Evolutionary conservation across 2,113 vertebrate species (phyloP), one percentile per base, ranked within the genome.

Genomic region (Marcusenius ussheri): DNA sequence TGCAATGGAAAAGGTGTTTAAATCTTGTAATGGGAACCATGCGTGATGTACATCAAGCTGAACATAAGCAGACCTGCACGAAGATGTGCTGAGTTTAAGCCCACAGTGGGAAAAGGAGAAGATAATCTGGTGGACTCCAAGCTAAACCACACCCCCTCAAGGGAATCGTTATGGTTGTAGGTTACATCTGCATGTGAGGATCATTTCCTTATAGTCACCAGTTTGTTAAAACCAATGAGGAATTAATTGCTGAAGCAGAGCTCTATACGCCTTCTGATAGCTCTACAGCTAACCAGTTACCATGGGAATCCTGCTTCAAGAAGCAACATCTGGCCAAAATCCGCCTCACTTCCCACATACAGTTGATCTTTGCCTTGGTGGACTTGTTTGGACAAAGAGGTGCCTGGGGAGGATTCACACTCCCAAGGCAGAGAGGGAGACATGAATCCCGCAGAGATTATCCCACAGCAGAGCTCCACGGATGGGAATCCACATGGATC

Each of bases 271-370:
- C 9, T 84, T 46, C 39, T 47, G 83, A 47, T 21, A 46, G 45
- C 45, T 45, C 15, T 84, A 47, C 45, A 24, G 42, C 19, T 47
- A 84, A 45, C 39, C 24, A 47, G 83, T 45, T 24, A 84, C 83
- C 83, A 84, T 24, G 42, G 19, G 80, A 45, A 84, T 45, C 39
- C 19, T 46, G 83, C 39, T 84, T 19, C 83, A 84, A 47, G 83
- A 84, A 84, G 45, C 35, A 80, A 42, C 74, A 80, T 80, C 74
- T 80, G 74, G 74, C 74, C 74, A 42, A 80, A 80, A 80, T 80
- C 74, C 8, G 74, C 15, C 74, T 80, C 74, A 80, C 74, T 15
- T 80, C 74, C 74, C 74, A 80, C 74, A 80, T 80, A 42, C 5
- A 42, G 35, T 80, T 80, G 74, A 80, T 42, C 74, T 80, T 80